Evolutionary conservation across 2,888 invertebrate species (phyloP), one percentile per base, ranked within the genome.

Genomic region (Platycheirus albimanus): DNA sequence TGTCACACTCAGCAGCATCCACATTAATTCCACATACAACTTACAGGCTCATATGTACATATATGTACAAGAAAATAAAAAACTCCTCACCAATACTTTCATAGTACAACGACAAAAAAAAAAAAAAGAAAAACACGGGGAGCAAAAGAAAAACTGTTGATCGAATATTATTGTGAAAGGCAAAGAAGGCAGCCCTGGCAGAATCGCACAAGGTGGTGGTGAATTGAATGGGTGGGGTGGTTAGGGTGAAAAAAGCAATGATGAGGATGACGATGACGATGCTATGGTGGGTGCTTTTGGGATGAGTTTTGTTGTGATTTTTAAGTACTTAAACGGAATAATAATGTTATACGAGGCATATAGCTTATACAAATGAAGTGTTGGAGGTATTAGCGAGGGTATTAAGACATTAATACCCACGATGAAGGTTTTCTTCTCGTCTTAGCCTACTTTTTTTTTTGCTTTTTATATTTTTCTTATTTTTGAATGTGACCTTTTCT

Each of bases 271-370:
- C 20, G 41, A 15, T 43, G 43, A 17, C 5, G 4, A 24, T 66
- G 38, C 17, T n/a, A 51, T 24, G 38, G 52, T 41, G n/a, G 49
- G 28, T 61, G 52, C 72, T 61, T 45, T 47, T 38, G 74, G 79
- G 78, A 78, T 83, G 74, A 69, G 83, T 69, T 78, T 69, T 83
- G 83, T 78, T 83, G 78, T 83, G 83, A 83, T 83, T 83, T 83
- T 83, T 69, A 78, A 83, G 83, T 83, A 78, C 83, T 83, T 83
- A 78, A 83, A 83, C 78, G 83, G 83, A 83, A 83, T 83, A 83
- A 83, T 78, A 83, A 83, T 83, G 83, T 83, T 83, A 74, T 83
- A 83, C 78, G 78, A 78, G 74, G 69, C 67, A 78, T 83, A 49
- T 83, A 49, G 83, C 67, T 83, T 83, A 72, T 58, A 77, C 67